These are phyloP conservation scores for Psammodynastes pulverulentus DNA, from an alignment of 2,113 vertebrate genomes.

Conservation along the genomic window DNA sequence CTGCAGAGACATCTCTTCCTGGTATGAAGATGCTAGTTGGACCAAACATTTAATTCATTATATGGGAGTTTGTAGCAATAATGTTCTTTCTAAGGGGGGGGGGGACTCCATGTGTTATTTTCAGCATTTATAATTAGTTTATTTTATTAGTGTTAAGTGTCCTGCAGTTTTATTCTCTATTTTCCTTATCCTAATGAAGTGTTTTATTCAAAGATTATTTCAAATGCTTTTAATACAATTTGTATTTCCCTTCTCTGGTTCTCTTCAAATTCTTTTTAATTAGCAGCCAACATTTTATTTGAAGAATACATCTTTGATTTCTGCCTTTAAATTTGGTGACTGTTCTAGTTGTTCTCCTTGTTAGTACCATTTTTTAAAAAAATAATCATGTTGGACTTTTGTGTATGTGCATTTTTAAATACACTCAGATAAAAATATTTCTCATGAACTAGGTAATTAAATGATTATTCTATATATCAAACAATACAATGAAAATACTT, in stretches of 20 bases:
- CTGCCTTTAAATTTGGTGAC: conserved; percentile 63
- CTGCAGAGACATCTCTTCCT: not conserved
- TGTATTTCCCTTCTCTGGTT: conserved; percentile 59
- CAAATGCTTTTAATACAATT: conserved; percentile 49
- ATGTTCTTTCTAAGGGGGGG: not conserved
- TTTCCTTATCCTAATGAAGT: conserved; percentile 31
- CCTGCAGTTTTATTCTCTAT: conserved; percentile 48
- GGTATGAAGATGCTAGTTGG: not conserved
- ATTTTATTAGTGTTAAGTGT: conserved; percentile 49
- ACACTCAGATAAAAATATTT: conserved; percentile 35
- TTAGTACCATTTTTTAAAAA: conserved; percentile 32
- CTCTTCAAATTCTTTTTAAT: conserved; percentile 71
- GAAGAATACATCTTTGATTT: conserved; percentile 69
- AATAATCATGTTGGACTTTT: conserved; percentile 47
- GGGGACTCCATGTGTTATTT: conserved; percentile 5
- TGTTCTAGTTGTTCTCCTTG: conserved; percentile 55
- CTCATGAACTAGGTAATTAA: not conserved
- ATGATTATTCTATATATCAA: accelerated
- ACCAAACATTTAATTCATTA: not conserved
- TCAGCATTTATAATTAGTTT: conserved; percentile 52
- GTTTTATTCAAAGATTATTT: conserved; percentile 66
- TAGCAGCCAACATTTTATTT: conserved; percentile 70
- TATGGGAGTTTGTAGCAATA: not conserved
- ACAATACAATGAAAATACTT: not conserved
- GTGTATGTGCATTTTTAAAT: conserved; percentile 43